phyloP scores from a whole-genome alignment of 2,113 vertebrate species.

The Dasyornis broadbenti region DNA sequence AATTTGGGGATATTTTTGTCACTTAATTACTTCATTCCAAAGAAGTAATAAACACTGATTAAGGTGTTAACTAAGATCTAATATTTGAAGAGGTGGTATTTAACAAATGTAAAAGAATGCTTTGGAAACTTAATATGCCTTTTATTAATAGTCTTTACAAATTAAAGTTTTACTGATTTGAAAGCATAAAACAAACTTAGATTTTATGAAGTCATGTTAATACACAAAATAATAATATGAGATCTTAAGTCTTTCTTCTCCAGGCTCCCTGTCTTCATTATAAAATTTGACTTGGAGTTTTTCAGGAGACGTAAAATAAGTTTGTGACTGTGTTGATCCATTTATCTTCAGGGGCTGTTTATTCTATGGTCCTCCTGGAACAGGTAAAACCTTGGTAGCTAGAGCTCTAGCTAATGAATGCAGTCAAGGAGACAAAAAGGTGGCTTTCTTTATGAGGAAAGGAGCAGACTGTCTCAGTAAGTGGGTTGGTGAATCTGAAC shows the following conservation, averaged over 20 bases:
- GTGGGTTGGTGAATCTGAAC: slow-evolving; percentile 98
- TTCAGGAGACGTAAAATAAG: slow-evolving; percentile 56
- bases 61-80: not conserved
- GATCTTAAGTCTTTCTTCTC: slow-evolving; percentile 13
- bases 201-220: not conserved
- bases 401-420: slow-evolving; percentile 98
- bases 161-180: not conserved
- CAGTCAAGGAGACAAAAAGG: slow-evolving; percentile 94
- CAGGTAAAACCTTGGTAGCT: slow-evolving; percentile 97
- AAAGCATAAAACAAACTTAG: not conserved
- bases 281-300: slow-evolving; percentile 62
- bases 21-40: not conserved
- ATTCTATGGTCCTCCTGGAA: slow-evolving; percentile 97
- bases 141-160: not conserved
- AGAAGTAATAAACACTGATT: not conserved
- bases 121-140: not conserved
- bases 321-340: slow-evolving; percentile 70
- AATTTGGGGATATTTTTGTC: not conserved
- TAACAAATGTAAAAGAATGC: not conserved
- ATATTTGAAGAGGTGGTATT: not conserved
- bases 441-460: slow-evolving; percentile 99
- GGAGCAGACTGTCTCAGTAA: slow-evolving; percentile 99
- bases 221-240: not conserved
- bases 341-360: slow-evolving; percentile 90
- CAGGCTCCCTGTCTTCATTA: slow-evolving; percentile 58